Base-by-base conservation (phyloP, 1,140 invertebrate genomes). In the Cydia pomonella region DNA sequence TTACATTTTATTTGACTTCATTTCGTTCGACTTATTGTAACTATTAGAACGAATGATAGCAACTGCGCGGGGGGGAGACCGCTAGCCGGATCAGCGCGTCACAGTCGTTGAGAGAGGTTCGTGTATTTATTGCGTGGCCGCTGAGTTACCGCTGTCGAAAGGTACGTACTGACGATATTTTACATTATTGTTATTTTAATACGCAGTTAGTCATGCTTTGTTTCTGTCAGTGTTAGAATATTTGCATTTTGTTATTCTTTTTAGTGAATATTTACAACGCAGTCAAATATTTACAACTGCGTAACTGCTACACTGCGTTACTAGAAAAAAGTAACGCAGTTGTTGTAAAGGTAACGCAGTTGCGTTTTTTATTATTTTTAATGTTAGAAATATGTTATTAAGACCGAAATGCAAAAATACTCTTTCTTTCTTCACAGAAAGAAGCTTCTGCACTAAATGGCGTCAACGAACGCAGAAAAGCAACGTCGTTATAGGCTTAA, bases 91-190 rank as follows among this genome's bases (percentile, higher is more conserved):
- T 62, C 53, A 62, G 53, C 53, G 53, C 53, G 21, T 62, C 53
- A 62, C 44, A 47, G 44, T 47, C 44, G 71, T 47, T n/a, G 23
- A 72, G 41, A n/a, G 71, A 72, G 71, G 71, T 72, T 41, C 71
- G 71, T 72, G 71, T 41, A 41, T 72, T 41, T 41, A 72, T 72
- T 44, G 13, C 16, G 69, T 38, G 38, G 38, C 33, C 38, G n/a
- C 69, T 72, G 38, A 72, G 69, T 72, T 72, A 72, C 29, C 9
- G 16, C 69, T 72, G 29, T 23, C 29, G 38, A 72, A 72, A 38
- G 38, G 16, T 72, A 16, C 6, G 16, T 72, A 41, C 29, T 41
- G 29, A 38, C 38, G 13, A 38, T 72, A 41, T 72, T 72, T 72
- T n/a, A 18, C 16, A 41, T 72, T 72, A 23, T 18, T 72, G n/a